Base-by-base conservation (phyloP, 2,797 vertebrate genomes). In the Pangasius macronema region DNA sequence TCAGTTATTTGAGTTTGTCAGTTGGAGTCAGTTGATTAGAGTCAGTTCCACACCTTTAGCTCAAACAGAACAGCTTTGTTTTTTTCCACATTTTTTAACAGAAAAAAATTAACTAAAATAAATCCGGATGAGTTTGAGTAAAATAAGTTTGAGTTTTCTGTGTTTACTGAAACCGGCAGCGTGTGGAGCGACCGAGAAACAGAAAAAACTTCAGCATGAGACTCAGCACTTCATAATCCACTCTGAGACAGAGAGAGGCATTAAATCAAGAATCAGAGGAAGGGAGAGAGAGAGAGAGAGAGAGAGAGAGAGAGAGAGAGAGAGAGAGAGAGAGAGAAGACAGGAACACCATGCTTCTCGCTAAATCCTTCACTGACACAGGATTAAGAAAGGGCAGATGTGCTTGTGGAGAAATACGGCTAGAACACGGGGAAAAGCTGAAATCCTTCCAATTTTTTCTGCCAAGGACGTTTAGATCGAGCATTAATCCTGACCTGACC, bases 281-380 rank as follows among this genome's bases (percentile, higher is more conserved):
- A 84, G 84, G 0, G 3, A 68, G 65, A 82, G 16, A 68, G 87
- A 30, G 75, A 89, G 87, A 88, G 77, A 79, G 87, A 36, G 65
- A 89, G 88, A 89, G 77, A 83, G 42, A 24, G 86, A 87, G 46
- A 36, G 51, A 55, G 53, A 18, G 76, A n/a, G n/a, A 7, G 51
- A 4, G n/a, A 20, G 72, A 14, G 3, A 7, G 14, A 27, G 14
- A 30, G 11, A 83, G 53, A n/a, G 73, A 81, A 14, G 80, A 89
- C 87, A 87, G 73, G 80, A 87, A 27, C 55, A 85, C 14, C 30
- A 77, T 82, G 84, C 77, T 75, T 89, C 88, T 89, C 68, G 27
- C 55, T 59, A 76, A 86, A 77, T 84, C 86, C 82, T 86, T 53
- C 46, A 80, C 57, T 87, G 49, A 87, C 84, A 67, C 73, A 63